These are phyloP conservation scores for Plecturocebus donacophilus DNA, from an alignment of 2,113 vertebrate species.

Conservation along the genomic window DNA sequence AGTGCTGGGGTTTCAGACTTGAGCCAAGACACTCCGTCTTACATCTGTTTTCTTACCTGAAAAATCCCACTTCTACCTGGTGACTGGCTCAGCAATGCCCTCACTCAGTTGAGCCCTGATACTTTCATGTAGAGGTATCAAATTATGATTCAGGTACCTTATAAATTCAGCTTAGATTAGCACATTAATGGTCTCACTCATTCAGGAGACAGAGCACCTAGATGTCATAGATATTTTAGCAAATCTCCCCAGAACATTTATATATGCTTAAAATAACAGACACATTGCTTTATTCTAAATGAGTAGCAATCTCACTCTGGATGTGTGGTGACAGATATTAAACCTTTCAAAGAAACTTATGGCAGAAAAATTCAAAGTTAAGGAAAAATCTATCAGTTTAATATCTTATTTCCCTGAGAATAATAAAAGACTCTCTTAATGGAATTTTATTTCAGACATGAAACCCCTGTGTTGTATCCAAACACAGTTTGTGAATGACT, in stretches of 20 bases:
- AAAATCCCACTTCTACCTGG: neutral
- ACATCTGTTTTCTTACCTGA: neutral
- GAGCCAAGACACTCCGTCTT: too few species aligned
- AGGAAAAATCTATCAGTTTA: neutral
- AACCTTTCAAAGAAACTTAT: neutral
- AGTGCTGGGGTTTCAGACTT: too few species aligned
- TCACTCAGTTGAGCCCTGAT: neutral
- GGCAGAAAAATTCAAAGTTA: neutral
- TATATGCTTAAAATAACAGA: neutral
- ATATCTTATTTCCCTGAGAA: neutral
- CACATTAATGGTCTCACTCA: neutral
- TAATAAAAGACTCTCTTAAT: neutral
- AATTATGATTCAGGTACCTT: neutral
- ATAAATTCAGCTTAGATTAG: neutral
- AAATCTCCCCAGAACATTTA: neutral
- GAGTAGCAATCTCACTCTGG: neutral
- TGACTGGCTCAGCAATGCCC: neutral
- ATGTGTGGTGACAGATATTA: neutral
- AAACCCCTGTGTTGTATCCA: neutral
- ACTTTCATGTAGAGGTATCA: accelerated
- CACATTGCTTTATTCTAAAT: neutral
- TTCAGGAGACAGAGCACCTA: neutral
- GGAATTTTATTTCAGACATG: neutral
- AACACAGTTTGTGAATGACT: neutral
- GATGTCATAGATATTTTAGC: neutral